These are phyloP conservation scores for Orgyia antiqua DNA, from an alignment of 2,888 invertebrate genomes.

Conservation along the genomic window DNA sequence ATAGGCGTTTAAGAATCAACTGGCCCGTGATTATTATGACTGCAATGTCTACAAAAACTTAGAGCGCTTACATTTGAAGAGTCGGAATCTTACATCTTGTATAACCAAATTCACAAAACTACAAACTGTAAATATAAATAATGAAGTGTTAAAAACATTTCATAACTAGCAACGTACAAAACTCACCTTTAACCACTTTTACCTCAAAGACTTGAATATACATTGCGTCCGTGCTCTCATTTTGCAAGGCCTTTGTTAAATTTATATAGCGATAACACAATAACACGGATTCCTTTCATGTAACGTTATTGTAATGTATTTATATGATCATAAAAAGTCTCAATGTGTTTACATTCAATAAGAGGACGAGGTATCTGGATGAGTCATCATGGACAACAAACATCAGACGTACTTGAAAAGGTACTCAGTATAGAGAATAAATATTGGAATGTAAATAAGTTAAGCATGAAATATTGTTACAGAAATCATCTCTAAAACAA, in stretches of 20 bases:
- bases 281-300: conserved; percentile 20
- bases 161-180: neutral
- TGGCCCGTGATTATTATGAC: too few relatives aligned
- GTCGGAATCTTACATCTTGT: too few relatives aligned
- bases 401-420: conserved; percentile 9
- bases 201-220: conserved; percentile 9
- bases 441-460: conserved; percentile 23
- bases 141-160: too few relatives aligned
- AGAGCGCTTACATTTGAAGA: too few relatives aligned
- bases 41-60: too few relatives aligned
- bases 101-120: too few relatives aligned
- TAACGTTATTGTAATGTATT: conserved; percentile 24
- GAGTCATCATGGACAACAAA: conserved; percentile 22
- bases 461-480: conserved; percentile 8
- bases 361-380: conserved; percentile 15
- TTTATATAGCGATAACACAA: conserved; percentile 17
- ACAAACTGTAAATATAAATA: too few relatives aligned
- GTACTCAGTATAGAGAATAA: conserved; percentile 16
- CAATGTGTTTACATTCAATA: conserved; percentile 37
- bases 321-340: conserved; percentile 29
- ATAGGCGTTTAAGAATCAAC: too few relatives aligned
- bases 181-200: conserved; percentile 4
- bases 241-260: conserved; percentile 17
- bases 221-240: conserved; percentile 13
- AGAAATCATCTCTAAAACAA: too few relatives aligned